These are phyloP conservation scores for Myathropa florea DNA, from an alignment of 2,888 invertebrate species.

Conservation along the genomic window DNA sequence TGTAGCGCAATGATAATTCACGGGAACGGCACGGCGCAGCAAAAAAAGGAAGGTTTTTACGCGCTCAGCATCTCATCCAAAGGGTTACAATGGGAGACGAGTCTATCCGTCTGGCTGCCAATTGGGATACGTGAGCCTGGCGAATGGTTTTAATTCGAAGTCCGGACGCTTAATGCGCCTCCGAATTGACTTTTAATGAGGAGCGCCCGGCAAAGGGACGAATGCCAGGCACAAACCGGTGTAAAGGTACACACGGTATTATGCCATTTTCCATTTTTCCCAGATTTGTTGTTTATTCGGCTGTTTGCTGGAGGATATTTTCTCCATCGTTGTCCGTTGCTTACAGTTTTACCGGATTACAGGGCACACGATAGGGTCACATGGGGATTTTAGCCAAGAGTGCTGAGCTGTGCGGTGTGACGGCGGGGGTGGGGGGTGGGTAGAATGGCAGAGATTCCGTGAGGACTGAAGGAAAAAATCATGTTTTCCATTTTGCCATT, in stretches of 20 bases:
- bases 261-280: slow-evolving; percentile 43
- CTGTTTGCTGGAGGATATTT: slow-evolving; percentile 56
- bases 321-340: slow-evolving; percentile 31
- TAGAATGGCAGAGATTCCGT: slow-evolving; percentile 28
- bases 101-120: slow-evolving; percentile 36
- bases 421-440: background rate
- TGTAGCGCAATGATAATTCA: slow-evolving; percentile 65
- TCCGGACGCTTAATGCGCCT: slow-evolving; percentile 65
- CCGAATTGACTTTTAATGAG: slow-evolving; percentile 71
- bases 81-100: slow-evolving; percentile 27
- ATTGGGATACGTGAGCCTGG: slow-evolving; percentile 49
- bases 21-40: slow-evolving; percentile 37
- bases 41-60: slow-evolving; percentile 12
- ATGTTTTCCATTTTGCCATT: slow-evolving; percentile 53
- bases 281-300: slow-evolving; percentile 66
- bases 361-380: slow-evolving; percentile 66
- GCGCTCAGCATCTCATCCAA: slow-evolving; percentile 36
- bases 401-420: background rate
- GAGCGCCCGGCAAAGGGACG: slow-evolving; percentile 30
- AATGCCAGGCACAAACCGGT: background rate
- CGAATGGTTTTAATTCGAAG: slow-evolving; percentile 62
- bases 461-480: background rate
- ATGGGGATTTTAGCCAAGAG: slow-evolving; percentile 60
- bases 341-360: slow-evolving; percentile 57
- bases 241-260: slow-evolving; percentile 28